A percentile compares a stretch with the other conserved stretches of the same genome.
phyloP scores from a whole-genome alignment of 2,113 vertebrate species.

The Ellobius talpinus region DNA sequence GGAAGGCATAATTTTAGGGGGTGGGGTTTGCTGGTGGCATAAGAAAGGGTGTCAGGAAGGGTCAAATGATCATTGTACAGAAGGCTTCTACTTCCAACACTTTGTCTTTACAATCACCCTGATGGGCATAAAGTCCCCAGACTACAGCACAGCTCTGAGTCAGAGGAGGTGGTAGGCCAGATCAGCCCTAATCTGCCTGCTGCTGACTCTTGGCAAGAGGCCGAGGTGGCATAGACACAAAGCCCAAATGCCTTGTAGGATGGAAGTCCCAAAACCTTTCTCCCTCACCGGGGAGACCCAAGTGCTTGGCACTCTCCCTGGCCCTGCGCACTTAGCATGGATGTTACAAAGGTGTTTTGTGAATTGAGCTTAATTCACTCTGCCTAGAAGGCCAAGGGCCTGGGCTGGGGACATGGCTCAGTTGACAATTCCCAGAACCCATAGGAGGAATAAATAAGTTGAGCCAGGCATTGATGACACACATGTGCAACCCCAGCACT shows the following conservation, averaged over 20 bases:
- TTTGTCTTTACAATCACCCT: not conserved
- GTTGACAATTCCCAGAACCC: not conserved
- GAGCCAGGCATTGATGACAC: not conserved
- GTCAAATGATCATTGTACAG: fast-evolving
- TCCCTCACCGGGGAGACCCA: not conserved
- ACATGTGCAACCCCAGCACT: not conserved
- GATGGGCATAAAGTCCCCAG: not conserved
- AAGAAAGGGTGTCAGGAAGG: not conserved
- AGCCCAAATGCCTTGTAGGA: fast-evolving
- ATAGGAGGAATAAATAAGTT: not conserved
- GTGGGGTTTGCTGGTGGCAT: not conserved
- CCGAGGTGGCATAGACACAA: fast-evolving
- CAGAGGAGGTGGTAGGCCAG: too few species aligned
- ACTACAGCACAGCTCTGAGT: not conserved
- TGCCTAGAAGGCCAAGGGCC: fast-evolving
- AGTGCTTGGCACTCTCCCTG: fast-evolving
- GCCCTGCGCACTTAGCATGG: not conserved
- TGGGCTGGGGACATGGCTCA: not conserved
- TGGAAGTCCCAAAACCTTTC: fast-evolving
- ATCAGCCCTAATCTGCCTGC: fast-evolving
- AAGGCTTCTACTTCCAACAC: fast-evolving
- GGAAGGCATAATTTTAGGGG: not conserved
- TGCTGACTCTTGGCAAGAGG: fast-evolving
- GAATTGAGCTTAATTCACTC: not conserved
- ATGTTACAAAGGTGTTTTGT: not conserved